Base-by-base conservation (phyloP, 2,113 vertebrate genomes). In the Laticauda laticaudata region DNA sequence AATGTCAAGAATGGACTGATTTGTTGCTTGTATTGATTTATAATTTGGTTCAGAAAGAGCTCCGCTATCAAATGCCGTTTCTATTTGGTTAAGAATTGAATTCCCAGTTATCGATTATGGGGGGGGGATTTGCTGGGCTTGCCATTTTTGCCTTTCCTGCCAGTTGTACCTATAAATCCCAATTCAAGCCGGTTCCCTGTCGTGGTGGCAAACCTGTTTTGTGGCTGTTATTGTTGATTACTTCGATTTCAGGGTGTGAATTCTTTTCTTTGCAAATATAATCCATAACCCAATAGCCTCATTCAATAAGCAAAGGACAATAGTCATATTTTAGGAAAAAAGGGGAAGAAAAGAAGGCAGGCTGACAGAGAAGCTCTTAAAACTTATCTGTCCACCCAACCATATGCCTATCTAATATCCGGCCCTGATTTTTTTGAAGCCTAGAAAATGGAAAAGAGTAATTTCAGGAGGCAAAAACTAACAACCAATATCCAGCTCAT, bases 61-160 rank as follows among this genome's bases (percentile, higher is more conserved):
- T 7, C 81, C 61, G 3, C 95, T 94, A 91, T 56, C 93, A 95
- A 95, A 95, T 59, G 93, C 89, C 12, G 91, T 23, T 94, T 96
- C 94, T 92, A 94, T 54, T 93, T 53, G 95, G 96, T 92, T 94
- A 95, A 69, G 95, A 94, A 94, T 95, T 95, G 95, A 96, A 96
- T 92, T 91, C 86, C 55, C 21, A 93, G 3, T 43, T 95, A 90
- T 92, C 24, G 51, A 93, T 94, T 94, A 87, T 0, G 0, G 0
- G 1, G 2, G 3, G 11, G 6, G 2, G 2, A 4, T 5, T 3
- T 15, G 56, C 43, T 75, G 89, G 89, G 20, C 57, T 61, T n/a
- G 45, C 3, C 3, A 85, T 93, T 93, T 93, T 88, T 90, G 88
- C 85, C 87, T 75, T 2, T 10, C 85, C 29, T 51, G 39, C 29